These are phyloP conservation scores for Oopsacas minuta DNA, from an alignment of 37 sponge, comb jelly and placozoan species.

Conservation along the genomic window DNA sequence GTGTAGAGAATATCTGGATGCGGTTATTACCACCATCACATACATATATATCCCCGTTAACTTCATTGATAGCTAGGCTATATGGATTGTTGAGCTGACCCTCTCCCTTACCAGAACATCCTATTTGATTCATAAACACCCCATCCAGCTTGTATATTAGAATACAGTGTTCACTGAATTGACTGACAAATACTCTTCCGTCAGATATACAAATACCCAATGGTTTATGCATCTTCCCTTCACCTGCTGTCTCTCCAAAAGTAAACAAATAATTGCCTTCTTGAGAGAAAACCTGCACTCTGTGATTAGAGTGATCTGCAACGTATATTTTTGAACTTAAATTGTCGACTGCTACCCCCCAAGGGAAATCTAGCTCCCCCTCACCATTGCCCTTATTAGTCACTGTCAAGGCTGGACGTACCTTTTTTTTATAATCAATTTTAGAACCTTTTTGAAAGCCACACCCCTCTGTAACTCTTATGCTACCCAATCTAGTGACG, in stretches of 20 bases:
- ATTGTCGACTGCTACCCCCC: slow-evolving; percentile 3
- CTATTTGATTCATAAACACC: not conserved
- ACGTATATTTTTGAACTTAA: not conserved
- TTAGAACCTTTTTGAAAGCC: not conserved
- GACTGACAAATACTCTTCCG: not conserved
- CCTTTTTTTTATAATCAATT: not conserved
- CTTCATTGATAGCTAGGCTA: not conserved
- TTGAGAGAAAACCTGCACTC: slow-evolving; percentile 7
- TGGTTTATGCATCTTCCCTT: not conserved
- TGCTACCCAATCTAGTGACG: not conserved
- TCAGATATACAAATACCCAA: slow-evolving; percentile 8
- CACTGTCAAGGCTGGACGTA: not conserved
- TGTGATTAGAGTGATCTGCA: not conserved
- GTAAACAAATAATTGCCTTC: not conserved
- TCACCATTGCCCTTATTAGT: not conserved
- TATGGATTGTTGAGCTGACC: slow-evolving; percentile 3
- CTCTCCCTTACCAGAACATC: not conserved
- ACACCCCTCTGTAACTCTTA: not conserved
- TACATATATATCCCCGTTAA: not conserved
- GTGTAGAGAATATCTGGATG: not conserved
- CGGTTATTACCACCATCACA: not conserved
- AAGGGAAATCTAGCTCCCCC: slow-evolving; percentile 9
- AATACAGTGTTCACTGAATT: not conserved
- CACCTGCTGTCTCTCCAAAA: not conserved
- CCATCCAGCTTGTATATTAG: slow-evolving; percentile 9